Conservation (phyloP, 2,888 invertebrate genomes). For the Drosophila melanocephala region DNA sequence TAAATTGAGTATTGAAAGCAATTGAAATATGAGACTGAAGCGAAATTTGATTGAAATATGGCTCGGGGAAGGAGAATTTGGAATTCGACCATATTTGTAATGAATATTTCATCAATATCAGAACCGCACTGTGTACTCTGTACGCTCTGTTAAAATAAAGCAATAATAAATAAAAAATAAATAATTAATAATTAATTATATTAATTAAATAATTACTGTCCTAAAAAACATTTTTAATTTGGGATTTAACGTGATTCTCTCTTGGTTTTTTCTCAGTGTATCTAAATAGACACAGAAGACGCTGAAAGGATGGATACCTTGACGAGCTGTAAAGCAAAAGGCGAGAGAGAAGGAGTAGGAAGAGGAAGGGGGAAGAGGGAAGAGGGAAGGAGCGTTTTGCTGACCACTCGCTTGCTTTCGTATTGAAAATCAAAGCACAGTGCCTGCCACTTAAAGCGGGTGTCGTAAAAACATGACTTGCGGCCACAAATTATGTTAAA, state of each 20-base stretch:
- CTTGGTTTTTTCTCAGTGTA: neutral
- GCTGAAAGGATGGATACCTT: slow-evolving; percentile 29
- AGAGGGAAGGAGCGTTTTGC: neutral
- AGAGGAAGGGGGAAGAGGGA: too few relatives aligned
- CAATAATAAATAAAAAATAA: neutral
- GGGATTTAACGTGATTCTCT: neutral
- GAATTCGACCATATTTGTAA: neutral
- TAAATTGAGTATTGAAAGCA: neutral
- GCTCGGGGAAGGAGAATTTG: neutral
- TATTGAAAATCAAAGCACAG: slow-evolving; percentile 43
- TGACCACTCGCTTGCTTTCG: slow-evolving; percentile 27
- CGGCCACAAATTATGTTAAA: slow-evolving; percentile 77
- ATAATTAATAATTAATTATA: too few relatives aligned
- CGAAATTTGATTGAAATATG: neutral
- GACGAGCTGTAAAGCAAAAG: slow-evolving; percentile 24
- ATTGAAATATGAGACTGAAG: neutral
- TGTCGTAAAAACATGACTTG: slow-evolving; percentile 71
- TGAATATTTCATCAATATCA: neutral
- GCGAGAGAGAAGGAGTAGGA: neutral
- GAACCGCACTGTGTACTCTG: neutral
- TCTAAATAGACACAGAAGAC: slow-evolving; percentile 6
- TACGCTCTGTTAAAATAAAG: neutral
- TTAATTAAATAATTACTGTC: too few relatives aligned
- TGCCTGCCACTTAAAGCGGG: slow-evolving; percentile 61
- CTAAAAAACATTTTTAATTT: neutral